Conservation (phyloP, 2,797 vertebrate genomes). For the Carcharodon carcharias region DNA sequence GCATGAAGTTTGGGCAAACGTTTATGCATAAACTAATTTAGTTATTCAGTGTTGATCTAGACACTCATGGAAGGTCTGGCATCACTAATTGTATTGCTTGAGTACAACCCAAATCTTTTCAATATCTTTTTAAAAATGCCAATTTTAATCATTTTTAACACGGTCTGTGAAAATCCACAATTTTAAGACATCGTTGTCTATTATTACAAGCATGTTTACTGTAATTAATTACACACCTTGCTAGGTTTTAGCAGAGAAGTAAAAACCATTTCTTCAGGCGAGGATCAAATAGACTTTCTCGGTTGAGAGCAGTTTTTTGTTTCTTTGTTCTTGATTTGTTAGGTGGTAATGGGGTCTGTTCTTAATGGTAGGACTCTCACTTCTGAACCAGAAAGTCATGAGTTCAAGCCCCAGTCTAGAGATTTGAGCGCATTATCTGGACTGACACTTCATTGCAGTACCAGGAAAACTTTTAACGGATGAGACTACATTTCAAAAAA, state of each 20-base stretch:
- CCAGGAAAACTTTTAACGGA: background rate
- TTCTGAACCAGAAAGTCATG: background rate
- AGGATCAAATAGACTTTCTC: constrained; percentile 5
- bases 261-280: background rate
- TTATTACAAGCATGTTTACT: constrained; percentile 1
- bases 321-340: background rate
- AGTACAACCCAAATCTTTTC: background rate
- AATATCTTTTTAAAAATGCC: background rate
- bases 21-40: constrained; percentile 18
- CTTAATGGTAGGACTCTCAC: background rate
- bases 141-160: constrained; percentile 27
- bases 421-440: background rate
- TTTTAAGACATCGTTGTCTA: background rate
- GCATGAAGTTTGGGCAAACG: background rate
- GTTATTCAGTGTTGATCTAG: background rate
- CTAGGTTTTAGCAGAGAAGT: background rate
- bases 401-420: background rate
- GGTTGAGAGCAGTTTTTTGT: background rate
- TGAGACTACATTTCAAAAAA: background rate
- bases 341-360: background rate
- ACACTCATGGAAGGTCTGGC: background rate
- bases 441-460: background rate
- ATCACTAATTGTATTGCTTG: background rate
- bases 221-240: constrained; percentile 2
- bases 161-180: background rate